Conservation (phyloP, 2,888 invertebrate genomes). For the Gryllus longicercus region DNA sequence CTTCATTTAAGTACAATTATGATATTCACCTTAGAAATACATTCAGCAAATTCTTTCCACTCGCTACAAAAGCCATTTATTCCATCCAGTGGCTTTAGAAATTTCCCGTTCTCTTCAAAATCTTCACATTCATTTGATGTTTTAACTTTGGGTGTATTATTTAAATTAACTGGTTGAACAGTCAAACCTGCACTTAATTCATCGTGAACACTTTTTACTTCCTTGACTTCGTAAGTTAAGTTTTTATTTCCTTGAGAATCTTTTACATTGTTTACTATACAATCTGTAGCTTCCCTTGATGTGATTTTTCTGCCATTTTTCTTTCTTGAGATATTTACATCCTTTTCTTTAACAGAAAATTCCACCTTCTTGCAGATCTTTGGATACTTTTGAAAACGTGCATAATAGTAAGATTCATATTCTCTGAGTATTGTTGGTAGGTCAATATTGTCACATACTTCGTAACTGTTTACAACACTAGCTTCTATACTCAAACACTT, state of each 20-base stretch:
- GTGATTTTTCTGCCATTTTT: background rate
- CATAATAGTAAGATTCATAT: conserved; percentile 79
- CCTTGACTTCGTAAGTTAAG: background rate
- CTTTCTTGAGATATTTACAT: conserved; percentile 19
- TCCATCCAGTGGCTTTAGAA: conserved; percentile 44
- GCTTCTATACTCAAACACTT: conserved; percentile 69
- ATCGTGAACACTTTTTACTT: background rate
- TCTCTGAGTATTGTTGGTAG: conserved; percentile 84
- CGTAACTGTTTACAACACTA: conserved; percentile 62
- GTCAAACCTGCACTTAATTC: background rate
- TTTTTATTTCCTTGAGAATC: background rate
- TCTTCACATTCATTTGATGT: background rate
- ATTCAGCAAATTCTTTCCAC: conserved; percentile 62
- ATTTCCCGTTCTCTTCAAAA: conserved; percentile 38
- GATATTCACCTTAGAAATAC: conserved; percentile 57
- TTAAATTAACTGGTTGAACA: background rate
- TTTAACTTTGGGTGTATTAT: background rate
- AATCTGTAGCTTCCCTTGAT: background rate
- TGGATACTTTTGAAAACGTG: conserved; percentile 83
- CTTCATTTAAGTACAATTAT: background rate
- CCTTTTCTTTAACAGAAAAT: conserved; percentile 19
- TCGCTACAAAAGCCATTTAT: conserved; percentile 52
- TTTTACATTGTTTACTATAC: background rate
- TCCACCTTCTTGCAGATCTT: conserved; percentile 64
- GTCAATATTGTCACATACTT: conserved; percentile 88